Evolutionary conservation across 2,888 invertebrate species (phyloP).

Genomic region (Coenonympha glycerion): DNA sequence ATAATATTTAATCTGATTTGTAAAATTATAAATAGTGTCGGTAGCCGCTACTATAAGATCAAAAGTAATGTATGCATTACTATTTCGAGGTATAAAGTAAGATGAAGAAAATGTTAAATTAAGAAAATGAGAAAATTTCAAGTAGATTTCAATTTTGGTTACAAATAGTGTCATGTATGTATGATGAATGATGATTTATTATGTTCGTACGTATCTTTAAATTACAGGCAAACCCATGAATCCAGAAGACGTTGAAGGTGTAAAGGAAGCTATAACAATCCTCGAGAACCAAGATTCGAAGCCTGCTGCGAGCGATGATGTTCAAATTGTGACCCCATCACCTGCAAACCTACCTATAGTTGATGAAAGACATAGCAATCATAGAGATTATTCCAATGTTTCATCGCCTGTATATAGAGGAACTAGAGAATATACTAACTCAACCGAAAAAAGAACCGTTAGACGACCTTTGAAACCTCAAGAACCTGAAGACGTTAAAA

Average conservation of each 20-base stretch:
- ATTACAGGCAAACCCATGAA: conserved; percentile 49
- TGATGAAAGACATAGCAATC: conserved; percentile 55
- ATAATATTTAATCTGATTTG: too few species aligned
- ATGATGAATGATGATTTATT: too few species aligned
- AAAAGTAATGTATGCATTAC: too few species aligned
- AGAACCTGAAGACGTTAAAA: conserved; percentile 40
- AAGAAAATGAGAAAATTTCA: too few species aligned
- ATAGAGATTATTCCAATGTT: conserved; percentile 38
- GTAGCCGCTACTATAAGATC: too few species aligned
- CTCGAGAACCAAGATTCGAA: conserved; percentile 55
- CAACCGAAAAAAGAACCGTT: conserved; percentile 33
- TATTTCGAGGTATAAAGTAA: too few species aligned
- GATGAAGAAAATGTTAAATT: too few species aligned
- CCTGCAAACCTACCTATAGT: conserved; percentile 51
- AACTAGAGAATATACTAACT: conserved; percentile 48
- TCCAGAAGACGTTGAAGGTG: conserved; percentile 59
- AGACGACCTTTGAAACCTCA: conserved; percentile 33
- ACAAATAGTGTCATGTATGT: too few species aligned
- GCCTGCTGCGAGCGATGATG: conserved; percentile 32
- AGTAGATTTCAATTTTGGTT: too few species aligned
- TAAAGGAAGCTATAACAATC: conserved; percentile 66
- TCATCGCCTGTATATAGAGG: conserved; percentile 58
- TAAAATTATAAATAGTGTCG: too few species aligned
- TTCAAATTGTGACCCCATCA: conserved; percentile 58
- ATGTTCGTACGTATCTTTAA: neutral